Base-by-base conservation (phyloP, 2,113 vertebrate genomes). In the Oriolus oriolus region DNA sequence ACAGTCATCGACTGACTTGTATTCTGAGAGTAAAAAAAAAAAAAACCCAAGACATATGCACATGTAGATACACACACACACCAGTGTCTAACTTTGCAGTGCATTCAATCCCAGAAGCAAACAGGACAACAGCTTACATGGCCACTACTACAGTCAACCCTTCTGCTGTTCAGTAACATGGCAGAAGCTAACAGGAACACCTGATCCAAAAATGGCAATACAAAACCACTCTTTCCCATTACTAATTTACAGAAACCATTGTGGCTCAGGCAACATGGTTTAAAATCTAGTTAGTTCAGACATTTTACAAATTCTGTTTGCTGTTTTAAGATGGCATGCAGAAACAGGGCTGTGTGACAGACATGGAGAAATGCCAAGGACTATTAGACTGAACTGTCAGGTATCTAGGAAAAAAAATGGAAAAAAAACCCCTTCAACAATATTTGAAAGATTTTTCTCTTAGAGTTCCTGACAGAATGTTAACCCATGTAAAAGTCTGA, bases 1-100 rank as follows among this genome's bases (percentile, higher is more conserved):
- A 70, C 98, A 99, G 70, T 98, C 98, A 50, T 98, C 96, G 11
- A 99, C 91, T 16, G 98, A 98, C 89, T 98, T 98, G 93, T 97
- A 94, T 96, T 99, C 99, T 99, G 97, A 81, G 68, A 96, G 41
- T 28, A 57, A 71, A 76, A 69, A 71, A 77, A n/a, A n/a, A n/a
- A 95, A 71, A 77, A 3, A 0, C 41, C 35, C 59, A 27, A 76
- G 63, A 31, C 28, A 65, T 24, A 70, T 6, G 33, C 13, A 44
- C n/a, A 63, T 50, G 30, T 18, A 61, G 33, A 52, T 35, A 70
- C 9, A 70, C 4, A 24, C 1, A 6, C 21, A 64, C 22, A 17
- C 4, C n/a, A n/a, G 9, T 92, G 37, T 16, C 27, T 65, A 31
- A 71, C 54, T 77, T 54, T 74, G 53, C 53, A 75, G 33, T 42